Evolutionary conservation across 35 echinoderm and acorn worm species (phyloP).

Genomic region (Antedon bifida): DNA sequence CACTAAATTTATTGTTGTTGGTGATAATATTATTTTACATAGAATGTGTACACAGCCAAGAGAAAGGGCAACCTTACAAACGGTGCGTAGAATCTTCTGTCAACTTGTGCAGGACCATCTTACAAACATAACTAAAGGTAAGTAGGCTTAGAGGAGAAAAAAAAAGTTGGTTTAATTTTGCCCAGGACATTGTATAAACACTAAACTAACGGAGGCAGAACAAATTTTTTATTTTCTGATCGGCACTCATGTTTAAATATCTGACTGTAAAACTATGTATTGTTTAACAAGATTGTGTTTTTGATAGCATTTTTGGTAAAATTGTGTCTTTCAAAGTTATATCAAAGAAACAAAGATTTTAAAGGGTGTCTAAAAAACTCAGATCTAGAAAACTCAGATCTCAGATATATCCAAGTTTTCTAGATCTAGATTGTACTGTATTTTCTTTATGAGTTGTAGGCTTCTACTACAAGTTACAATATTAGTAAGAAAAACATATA

Average conservation of each 20-base stretch:
- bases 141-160: neutral
- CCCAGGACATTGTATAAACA: neutral
- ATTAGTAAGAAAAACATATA: too few species aligned
- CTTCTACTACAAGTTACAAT: too few species aligned
- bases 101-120: conserved; percentile 23
- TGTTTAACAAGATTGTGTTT: too few species aligned
- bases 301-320: too few species aligned
- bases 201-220: neutral
- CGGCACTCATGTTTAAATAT: neutral
- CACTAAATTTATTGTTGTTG: too few species aligned
- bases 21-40: neutral
- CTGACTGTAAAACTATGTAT: neutral
- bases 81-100: conserved; percentile 19
- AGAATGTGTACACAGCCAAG: conserved; percentile 8
- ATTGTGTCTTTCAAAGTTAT: too few species aligned
- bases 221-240: neutral
- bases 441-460: too few species aligned
- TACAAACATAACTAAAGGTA: conserved; percentile 42
- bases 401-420: too few species aligned
- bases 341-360: too few species aligned
- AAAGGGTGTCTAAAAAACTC: too few species aligned
- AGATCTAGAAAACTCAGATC: too few species aligned
- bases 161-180: neutral
- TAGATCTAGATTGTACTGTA: too few species aligned
- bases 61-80: conserved; percentile 10